Percentiles rank a stretch among this genome's conserved stretches.
These are phyloP conservation scores for Drosophila anomalata DNA, from an alignment of 2,888 invertebrate species.

Conservation along the genomic window DNA sequence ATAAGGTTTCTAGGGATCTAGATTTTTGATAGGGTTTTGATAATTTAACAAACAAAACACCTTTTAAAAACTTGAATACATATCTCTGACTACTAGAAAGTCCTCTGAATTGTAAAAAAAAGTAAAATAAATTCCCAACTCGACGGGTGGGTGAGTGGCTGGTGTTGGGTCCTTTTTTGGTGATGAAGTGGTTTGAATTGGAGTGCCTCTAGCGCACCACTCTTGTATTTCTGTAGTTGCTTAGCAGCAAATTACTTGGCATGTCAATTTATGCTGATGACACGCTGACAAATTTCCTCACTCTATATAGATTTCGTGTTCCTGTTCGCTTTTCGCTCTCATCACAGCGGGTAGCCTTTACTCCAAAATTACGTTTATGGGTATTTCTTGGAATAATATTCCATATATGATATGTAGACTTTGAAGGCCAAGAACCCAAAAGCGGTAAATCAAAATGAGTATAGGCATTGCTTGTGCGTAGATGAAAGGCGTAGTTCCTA, in stretches of 20 bases:
- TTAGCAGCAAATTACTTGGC: constrained; percentile 49
- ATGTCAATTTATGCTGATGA: constrained; percentile 45
- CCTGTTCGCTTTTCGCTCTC: no score
- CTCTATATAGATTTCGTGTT: constrained; percentile 30
- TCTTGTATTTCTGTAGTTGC: constrained; percentile 35
- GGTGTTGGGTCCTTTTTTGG: constrained; percentile 1
- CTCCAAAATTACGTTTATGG: constrained; percentile 37
- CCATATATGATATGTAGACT: constrained; percentile 50
- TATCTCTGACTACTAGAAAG: background rate
- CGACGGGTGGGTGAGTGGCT: constrained; percentile 17
- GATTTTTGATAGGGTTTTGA: background rate
- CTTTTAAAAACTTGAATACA: background rate
- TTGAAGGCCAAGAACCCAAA: constrained; percentile 35
- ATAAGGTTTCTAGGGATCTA: background rate
- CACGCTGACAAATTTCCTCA: constrained; percentile 27
- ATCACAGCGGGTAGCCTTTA: constrained; percentile 48
- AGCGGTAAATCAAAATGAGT: constrained; percentile 45
- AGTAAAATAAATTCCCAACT: constrained; percentile 4
- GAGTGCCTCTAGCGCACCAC: constrained; percentile 1
- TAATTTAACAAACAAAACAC: background rate
- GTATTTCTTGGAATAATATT: constrained; percentile 17
- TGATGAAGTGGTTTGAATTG: background rate
- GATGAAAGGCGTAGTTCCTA: constrained; percentile 14
- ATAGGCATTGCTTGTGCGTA: constrained; percentile 39
- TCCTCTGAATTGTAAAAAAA: constrained; percentile 1